Evolutionary conservation across 2,888 invertebrate species (phyloP), one percentile per base, ranked within the genome.

Genomic region (Agrilus mali): DNA sequence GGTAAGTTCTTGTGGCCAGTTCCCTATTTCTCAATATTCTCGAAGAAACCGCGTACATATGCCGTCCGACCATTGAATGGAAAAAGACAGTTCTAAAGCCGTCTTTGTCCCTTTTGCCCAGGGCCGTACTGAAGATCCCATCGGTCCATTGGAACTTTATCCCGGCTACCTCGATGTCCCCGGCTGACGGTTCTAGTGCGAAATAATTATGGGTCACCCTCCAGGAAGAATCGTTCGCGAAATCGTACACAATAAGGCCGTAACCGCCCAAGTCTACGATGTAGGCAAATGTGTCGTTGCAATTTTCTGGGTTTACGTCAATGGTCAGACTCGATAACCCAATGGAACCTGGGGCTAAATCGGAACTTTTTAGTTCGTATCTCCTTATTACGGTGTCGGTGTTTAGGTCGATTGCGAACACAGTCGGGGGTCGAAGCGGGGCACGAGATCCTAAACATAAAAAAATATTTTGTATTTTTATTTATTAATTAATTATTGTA

Each of bases 141-240:
- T 86, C 86, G 48, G 76, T 78, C 86, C 86, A 88, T 56, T 81
- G 79, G 66, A 86, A 87, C 1, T 68, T 65, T 51, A 81, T 73
- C 0, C 78, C 82, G 32, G 77, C 78, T 40, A 86, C 71, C 39
- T 72, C 68, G 43, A 81, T 72, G 51, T 80, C 77, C 0, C 84
- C 83, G 54, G 70, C 67, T 0, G 75, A 56, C 0, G 86, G 86
- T 57, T 85, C 82, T 53, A 85, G 77, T 54, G 73, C 73, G 64
- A 85, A 86, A 56, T 74, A 86, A 55, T 82, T 83, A 55, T 87
- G 86, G 27, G 59, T 59, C 12, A 76, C 63, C 20, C 81, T 63
- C 85, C 86, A 87, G 27, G 83, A 78, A 45, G 74, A 71, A 45
- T 79, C 71, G 0, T 72, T 66, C 8, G 69, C 64, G 39, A 77